Percentiles rank a stretch among this genome's conserved stretches.
These are phyloP conservation scores for Bilobella aurantiaca DNA, from an alignment of 1,140 invertebrate species.

Conservation along the genomic window DNA sequence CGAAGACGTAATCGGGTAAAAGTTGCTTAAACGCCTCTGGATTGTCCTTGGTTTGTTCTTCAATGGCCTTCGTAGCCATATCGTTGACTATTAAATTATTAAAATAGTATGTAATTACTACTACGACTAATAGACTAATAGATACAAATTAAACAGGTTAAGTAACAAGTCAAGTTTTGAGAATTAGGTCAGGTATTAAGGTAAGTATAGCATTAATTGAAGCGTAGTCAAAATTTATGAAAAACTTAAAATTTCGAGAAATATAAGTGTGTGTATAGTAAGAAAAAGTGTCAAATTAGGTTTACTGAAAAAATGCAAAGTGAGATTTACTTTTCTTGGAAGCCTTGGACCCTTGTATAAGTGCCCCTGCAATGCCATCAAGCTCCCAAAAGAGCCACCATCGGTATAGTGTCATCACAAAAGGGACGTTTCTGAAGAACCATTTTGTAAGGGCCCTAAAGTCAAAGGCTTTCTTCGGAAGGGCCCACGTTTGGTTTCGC, in stretches of 20 bases:
- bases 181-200: background rate
- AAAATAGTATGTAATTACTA: too few species aligned
- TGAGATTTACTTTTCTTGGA: too few species aligned
- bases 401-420: background rate
- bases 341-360: background rate
- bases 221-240: background rate
- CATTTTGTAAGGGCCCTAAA: background rate
- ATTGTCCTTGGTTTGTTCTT: background rate
- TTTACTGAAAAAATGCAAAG: too few species aligned
- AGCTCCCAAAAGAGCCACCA: background rate
- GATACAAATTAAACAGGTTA: too few species aligned
- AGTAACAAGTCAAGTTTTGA: too few species aligned
- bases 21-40: too few species aligned
- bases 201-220: background rate
- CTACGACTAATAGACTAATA: too few species aligned
- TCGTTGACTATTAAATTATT: too few species aligned
- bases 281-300: too few species aligned
- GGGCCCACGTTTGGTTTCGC: background rate
- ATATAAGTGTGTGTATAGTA: too few species aligned
- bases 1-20: background rate
- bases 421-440: background rate
- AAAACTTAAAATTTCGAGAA: background rate
- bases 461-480: background rate
- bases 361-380: background rate
- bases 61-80: background rate